A percentile compares a stretch with the other conserved stretches of the same genome.
These are phyloP conservation scores for Zaprionus lineosus DNA, from an alignment of 2,888 invertebrate genomes.

Conservation along the genomic window DNA sequence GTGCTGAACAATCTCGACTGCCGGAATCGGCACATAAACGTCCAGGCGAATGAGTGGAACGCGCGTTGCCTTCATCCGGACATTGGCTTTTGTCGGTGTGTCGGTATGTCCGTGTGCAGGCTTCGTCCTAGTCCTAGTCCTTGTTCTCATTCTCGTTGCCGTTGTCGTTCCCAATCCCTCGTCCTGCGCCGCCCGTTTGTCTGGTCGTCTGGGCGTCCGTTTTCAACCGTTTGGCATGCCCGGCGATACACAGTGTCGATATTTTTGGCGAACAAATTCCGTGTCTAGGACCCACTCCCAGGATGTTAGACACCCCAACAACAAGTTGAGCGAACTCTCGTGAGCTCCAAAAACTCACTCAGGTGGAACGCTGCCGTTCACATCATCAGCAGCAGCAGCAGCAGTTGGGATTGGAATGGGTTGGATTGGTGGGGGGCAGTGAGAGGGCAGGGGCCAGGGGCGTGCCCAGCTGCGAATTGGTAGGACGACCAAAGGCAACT, in stretches of 20 bases:
- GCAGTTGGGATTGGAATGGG: constrained; percentile 6
- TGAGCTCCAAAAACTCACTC: constrained; percentile 62
- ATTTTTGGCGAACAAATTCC: background rate
- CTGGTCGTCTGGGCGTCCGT: no score
- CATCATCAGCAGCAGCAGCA: constrained; percentile 27
- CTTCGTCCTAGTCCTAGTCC: constrained; percentile 2
- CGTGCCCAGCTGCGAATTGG: constrained; percentile 24
- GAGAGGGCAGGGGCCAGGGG: constrained; percentile 16
- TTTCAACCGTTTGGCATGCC: no score
- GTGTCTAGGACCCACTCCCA: background rate
- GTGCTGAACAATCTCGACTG: constrained; percentile 38
- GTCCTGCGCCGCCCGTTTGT: background rate
- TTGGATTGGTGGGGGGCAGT: background rate
- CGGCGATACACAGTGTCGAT: constrained; percentile 15
- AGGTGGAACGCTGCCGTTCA: constrained; percentile 50
- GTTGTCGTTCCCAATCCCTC: background rate
- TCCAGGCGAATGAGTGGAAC: constrained; percentile 43
- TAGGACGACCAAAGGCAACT: constrained; percentile 17
- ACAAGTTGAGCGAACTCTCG: constrained; percentile 44
- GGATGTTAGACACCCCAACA: constrained; percentile 18
- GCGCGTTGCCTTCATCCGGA: constrained; percentile 34
- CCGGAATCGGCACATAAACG: constrained; percentile 54
- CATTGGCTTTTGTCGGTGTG: constrained; percentile 24
- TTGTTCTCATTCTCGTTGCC: background rate
- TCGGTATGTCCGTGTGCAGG: background rate